phyloP scores from a whole-genome alignment of 2,888 invertebrate genomes.

The Erpobdella octoculata region DNA sequence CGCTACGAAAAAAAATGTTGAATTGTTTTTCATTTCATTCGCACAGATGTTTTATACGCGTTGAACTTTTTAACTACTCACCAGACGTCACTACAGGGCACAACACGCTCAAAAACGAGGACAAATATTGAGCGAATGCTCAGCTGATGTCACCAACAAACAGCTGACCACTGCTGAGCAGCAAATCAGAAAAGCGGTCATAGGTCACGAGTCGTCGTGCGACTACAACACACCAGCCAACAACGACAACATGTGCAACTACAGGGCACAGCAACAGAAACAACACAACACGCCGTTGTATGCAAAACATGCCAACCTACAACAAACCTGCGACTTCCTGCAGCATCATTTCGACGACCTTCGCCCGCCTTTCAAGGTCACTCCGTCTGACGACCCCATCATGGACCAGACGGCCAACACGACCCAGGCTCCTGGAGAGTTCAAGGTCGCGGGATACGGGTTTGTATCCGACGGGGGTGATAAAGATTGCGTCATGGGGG shows the following conservation, averaged over 20 bases:
- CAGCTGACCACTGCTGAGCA: background rate
- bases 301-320: background rate
- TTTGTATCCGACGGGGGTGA: conserved; percentile 3
- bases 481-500: background rate
- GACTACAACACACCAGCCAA: background rate
- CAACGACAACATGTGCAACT: background rate
- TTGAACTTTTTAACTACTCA: too few relatives aligned
- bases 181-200: background rate
- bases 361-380: conserved; percentile 8
- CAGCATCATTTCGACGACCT: conserved; percentile 8
- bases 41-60: too few relatives aligned
- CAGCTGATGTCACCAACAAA: background rate
- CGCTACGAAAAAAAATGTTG: too few relatives aligned
- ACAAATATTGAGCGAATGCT: background rate
- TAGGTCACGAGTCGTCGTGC: background rate
- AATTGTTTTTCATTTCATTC: too few relatives aligned
- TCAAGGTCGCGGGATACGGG: background rate
- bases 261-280: background rate
- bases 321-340: conserved; percentile 10
- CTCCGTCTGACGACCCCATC: background rate
- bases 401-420: background rate
- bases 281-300: background rate
- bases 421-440: background rate
- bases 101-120: background rate
- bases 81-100: conserved; percentile 5